Conservation (phyloP, 2,797 vertebrate genomes). For the Dryobates pubescens region DNA sequence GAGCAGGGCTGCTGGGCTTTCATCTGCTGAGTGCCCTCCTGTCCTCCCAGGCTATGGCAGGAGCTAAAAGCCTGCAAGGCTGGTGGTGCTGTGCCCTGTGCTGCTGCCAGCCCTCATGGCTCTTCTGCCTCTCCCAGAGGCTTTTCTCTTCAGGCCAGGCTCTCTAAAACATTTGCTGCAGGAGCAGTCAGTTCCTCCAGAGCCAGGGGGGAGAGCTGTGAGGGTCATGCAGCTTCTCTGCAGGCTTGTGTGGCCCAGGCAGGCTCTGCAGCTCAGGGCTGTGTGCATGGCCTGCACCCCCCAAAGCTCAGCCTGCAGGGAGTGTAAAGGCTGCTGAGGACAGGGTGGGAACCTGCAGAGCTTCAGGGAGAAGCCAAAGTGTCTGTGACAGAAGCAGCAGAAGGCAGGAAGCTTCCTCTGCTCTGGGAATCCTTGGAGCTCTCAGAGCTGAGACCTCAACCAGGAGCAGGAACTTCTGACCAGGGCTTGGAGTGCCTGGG, state of each 20-base stretch:
- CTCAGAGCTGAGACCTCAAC: not conserved
- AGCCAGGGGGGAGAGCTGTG: not conserved
- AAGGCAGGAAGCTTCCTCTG: not conserved
- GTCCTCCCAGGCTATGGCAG: constrained; percentile 8
- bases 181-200: not conserved
- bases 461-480: not conserved
- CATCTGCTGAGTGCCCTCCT: constrained; percentile 6
- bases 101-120: not conserved
- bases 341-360: not conserved
- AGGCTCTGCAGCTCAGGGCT: not conserved
- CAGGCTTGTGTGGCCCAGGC: not conserved
- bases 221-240: not conserved
- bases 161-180: not conserved
- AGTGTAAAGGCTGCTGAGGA: constrained; percentile 1
- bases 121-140: not conserved
- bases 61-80: not conserved
- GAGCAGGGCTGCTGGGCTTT: not conserved
- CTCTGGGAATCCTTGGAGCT: not conserved
- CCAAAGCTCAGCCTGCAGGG: not conserved
- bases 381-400: not conserved
- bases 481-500: too few species aligned
- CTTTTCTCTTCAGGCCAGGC: not conserved
- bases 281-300: not conserved
- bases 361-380: not conserved
- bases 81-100: not conserved